Base-by-base conservation (phyloP, 2,797 vertebrate species). In the Acipenser oxyrinchus region DNA sequence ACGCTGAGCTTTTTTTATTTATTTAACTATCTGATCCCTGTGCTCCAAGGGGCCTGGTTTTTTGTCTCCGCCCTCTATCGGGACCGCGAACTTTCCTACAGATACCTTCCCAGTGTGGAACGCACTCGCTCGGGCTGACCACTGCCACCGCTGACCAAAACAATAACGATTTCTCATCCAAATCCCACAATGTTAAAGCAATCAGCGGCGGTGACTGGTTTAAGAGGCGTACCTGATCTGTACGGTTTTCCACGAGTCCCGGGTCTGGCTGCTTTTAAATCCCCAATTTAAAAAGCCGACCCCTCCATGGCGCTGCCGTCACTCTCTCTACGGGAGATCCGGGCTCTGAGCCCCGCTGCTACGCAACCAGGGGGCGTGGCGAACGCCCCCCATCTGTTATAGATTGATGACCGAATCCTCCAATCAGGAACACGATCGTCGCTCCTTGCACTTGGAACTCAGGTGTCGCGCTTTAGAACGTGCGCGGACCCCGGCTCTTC, bases 291-390 rank as follows among this genome's bases (percentile, higher is more conserved):
- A 58, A 11, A 49, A 57, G 23, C 51, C 1, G 48, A 64, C 60
- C 49, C 8, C 57, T 60, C 57, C 57, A 37, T 10, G 51, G 9
- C 50, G 57, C 70, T 71, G 63, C 53, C 60, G 62, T 62, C 58
- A 73, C 57, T 13, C 68, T 64, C 68, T 69, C 70, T 66, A 73
- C 71, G 65, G 65, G 68, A 73, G 51, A 66, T 70, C 70, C 71
- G 65, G 58, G 67, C 73, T 65, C 70, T 15, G 57, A 60, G 66
- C 62, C 37, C 62, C 52, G 73, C 71, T 77, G 70, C 73, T 71
- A 76, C 66, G 71, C 75, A 71, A 71, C 72, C 70, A 51, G 55
- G 37, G 61, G 61, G 61, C 48, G 37, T 23, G 13, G 37, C 37
- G 1, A 37, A 37, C 37, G 5, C 37, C 37, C 3, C 37, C 37